Conservation (phyloP, 2,888 invertebrate genomes). For the Sceliomorpha sp. region DNA sequence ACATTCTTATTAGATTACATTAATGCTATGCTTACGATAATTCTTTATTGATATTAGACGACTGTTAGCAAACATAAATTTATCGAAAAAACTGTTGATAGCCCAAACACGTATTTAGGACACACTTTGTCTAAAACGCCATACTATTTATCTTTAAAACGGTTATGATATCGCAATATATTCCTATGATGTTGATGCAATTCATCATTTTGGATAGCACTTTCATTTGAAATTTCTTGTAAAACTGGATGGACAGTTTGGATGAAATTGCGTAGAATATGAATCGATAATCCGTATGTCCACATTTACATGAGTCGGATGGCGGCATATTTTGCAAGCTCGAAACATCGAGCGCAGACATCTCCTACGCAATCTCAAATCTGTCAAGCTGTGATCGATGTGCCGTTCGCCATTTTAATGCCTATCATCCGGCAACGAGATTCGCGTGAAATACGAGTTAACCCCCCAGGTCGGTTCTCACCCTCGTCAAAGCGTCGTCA, state of each 20-base stretch:
- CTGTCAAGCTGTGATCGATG: conserved; percentile 79
- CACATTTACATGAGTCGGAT: conserved; percentile 43
- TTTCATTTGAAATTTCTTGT: conserved; percentile 14
- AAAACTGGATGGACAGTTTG: conserved; percentile 17
- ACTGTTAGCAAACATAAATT: too few relatives aligned
- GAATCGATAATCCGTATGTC: conserved; percentile 53
- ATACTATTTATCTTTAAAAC: too few relatives aligned
- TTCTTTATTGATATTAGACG: too few relatives aligned
- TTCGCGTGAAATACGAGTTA: conserved; percentile 74
- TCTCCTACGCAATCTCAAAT: conserved; percentile 76
- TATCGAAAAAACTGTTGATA: too few relatives aligned
- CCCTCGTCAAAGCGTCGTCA: conserved; percentile 74
- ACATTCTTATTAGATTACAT: too few relatives aligned
- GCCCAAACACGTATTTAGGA: too few relatives aligned
- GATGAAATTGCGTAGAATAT: conserved; percentile 31
- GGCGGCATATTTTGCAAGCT: conserved; percentile 46
- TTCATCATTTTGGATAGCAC: conserved; percentile 20
- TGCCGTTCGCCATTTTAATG: conserved; percentile 75
- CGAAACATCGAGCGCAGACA: conserved; percentile 55
- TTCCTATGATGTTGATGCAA: conserved; percentile 13
- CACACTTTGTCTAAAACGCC: too few relatives aligned
- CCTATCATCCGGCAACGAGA: conserved; percentile 74
- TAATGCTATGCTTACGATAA: too few relatives aligned
- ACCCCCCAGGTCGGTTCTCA: conserved; percentile 69
- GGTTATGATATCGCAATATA: background rate